phyloP scores from a whole-genome alignment of 1,140 invertebrate species.

The Campoletis sonorensis region DNA sequence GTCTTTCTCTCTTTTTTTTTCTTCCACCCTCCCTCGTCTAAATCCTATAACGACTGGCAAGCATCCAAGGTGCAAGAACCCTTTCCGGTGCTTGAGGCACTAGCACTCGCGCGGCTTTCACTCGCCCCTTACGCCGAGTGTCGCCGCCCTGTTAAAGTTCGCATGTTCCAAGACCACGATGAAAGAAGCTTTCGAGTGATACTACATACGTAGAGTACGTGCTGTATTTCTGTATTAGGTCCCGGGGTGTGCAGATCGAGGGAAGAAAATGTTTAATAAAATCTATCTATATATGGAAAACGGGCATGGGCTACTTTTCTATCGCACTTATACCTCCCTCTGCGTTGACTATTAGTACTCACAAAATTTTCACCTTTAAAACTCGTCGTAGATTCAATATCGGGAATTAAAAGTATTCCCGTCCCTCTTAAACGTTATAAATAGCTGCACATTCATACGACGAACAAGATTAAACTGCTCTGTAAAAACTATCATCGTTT shows the following conservation, averaged over 20 bases:
- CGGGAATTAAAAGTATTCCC: background rate
- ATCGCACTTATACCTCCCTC: background rate
- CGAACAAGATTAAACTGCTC: no score
- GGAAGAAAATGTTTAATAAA: background rate
- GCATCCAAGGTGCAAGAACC: slow-evolving; percentile 57
- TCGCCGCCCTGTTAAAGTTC: slow-evolving; percentile 48
- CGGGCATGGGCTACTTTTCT: background rate
- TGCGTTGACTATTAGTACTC: background rate
- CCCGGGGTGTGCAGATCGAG: background rate
- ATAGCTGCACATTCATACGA: no score
- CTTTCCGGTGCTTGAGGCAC: slow-evolving; percentile 48
- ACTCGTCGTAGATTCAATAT: background rate
- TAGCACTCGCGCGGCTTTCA: slow-evolving; percentile 29
- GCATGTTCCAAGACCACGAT: background rate
- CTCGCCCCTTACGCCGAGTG: slow-evolving; percentile 53
- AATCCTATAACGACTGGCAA: slow-evolving; percentile 6
- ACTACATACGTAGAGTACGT: slow-evolving; percentile 10
- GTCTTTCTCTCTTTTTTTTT: slow-evolving; percentile 49
- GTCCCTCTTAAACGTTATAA: background rate
- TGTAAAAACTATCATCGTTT: no score
- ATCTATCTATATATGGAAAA: background rate
- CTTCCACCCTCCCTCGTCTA: slow-evolving; percentile 4
- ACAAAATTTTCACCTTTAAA: background rate
- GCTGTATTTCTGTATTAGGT: slow-evolving; percentile 4
- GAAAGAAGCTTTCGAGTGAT: slow-evolving; percentile 28